Conservation (phyloP, 2,797 vertebrate species). For the Loris lydekkerianus region DNA sequence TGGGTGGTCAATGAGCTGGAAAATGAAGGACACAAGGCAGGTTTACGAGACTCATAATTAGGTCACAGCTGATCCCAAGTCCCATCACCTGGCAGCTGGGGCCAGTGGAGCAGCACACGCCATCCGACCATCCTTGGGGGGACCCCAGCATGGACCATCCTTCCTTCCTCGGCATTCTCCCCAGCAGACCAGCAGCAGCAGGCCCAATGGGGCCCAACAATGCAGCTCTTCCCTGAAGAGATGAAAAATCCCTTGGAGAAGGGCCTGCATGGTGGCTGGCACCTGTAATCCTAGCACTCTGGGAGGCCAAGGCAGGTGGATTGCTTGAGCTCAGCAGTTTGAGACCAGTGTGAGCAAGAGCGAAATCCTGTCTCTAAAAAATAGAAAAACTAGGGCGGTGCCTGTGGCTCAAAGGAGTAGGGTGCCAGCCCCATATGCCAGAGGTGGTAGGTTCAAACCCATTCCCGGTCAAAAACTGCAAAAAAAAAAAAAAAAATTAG, state of each 20-base stretch:
- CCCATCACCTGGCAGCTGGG: constrained; percentile 89
- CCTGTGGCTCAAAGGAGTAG: no score
- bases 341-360: no score
- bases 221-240: neutral
- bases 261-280: no score
- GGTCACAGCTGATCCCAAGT: constrained; percentile 91
- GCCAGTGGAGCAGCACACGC: constrained; percentile 78
- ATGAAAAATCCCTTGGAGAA: neutral
- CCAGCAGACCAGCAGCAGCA: neutral
- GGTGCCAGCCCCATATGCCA: no score
- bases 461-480: no score
- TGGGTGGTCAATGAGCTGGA: constrained; percentile 89
- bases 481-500: no score
- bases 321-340: no score
- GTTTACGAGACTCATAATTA: constrained; percentile 90
- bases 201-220: neutral
- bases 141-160: constrained; percentile 66
- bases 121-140: constrained; percentile 70
- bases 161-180: constrained; percentile 14
- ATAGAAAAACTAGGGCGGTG: no score
- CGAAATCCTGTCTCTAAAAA: no score
- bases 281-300: no score
- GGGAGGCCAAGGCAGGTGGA: no score
- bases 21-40: constrained; percentile 91
- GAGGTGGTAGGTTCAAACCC: no score